Percentiles rank a stretch among this genome's conserved stretches.
These are phyloP conservation scores for Spea hammondii DNA, from an alignment of 2,797 vertebrate species.

Conservation along the genomic window DNA sequence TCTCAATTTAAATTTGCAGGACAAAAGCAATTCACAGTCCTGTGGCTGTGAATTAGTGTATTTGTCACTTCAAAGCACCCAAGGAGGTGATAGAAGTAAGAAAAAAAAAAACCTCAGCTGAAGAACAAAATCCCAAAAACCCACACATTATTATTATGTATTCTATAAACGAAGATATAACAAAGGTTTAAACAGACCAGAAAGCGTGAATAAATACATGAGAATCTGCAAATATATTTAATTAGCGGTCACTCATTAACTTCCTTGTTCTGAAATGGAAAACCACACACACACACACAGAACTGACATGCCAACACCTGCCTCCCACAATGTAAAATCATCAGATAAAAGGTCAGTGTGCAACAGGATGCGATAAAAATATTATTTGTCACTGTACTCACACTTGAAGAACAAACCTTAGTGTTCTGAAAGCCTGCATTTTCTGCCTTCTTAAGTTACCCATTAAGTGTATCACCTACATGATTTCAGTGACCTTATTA, in stretches of 20 bases:
- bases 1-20: not conserved
- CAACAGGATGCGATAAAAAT: not conserved
- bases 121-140: not conserved
- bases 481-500: no score
- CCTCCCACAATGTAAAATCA: no score
- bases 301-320: no score
- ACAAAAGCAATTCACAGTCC: slow-evolving; percentile 2
- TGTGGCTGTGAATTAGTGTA: slow-evolving; percentile 4
- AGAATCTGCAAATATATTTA: not conserved
- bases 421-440: no score
- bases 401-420: no score
- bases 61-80: not conserved
- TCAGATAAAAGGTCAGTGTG: not conserved
- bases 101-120: not conserved
- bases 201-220: not conserved
- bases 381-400: no score
- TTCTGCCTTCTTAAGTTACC: no score
- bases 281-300: not conserved
- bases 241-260: slow-evolving; percentile 11
- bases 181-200: not conserved
- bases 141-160: not conserved
- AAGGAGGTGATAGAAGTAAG: not conserved
- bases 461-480: no score
- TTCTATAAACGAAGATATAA: not conserved
- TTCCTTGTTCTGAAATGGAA: not conserved